Evolutionary conservation across 1,140 invertebrate genomes (phyloP).

Genomic region (Aporrectodea caliginosa): DNA sequence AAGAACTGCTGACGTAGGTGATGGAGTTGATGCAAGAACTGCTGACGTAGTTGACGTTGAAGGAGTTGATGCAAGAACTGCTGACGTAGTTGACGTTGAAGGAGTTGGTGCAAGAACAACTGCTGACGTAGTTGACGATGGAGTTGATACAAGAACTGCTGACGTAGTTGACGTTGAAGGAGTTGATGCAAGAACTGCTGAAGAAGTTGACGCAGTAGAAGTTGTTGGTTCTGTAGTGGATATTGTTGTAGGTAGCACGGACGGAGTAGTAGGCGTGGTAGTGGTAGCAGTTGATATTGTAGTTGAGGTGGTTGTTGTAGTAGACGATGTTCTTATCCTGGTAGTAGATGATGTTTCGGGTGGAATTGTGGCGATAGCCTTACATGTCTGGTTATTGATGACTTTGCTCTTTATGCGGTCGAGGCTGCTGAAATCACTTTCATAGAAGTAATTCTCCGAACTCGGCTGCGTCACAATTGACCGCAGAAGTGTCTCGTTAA

Average conservation of each 20-base stretch:
- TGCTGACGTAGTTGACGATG: neutral
- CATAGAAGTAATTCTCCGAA: neutral
- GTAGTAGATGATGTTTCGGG: neutral
- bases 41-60: neutral
- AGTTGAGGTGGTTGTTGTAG: neutral
- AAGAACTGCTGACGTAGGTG: neutral
- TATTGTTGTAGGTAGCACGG: neutral
- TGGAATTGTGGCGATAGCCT: neutral
- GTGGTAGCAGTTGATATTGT: neutral
- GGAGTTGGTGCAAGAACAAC: neutral
- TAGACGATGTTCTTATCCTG: neutral
- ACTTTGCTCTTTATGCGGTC: neutral
- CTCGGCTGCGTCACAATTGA: neutral
- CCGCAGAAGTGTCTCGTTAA: neutral
- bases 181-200: neutral
- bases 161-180: neutral
- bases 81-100: neutral
- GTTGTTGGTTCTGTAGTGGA: neutral
- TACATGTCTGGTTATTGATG: neutral
- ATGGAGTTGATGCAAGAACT: neutral
- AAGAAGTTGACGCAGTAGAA: neutral
- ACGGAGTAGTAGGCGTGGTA: neutral
- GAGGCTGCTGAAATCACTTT: neutral
- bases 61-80: neutral
- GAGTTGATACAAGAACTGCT: neutral